Conservation (phyloP, 2,797 vertebrate genomes). For the Liparis tanakae region DNA sequence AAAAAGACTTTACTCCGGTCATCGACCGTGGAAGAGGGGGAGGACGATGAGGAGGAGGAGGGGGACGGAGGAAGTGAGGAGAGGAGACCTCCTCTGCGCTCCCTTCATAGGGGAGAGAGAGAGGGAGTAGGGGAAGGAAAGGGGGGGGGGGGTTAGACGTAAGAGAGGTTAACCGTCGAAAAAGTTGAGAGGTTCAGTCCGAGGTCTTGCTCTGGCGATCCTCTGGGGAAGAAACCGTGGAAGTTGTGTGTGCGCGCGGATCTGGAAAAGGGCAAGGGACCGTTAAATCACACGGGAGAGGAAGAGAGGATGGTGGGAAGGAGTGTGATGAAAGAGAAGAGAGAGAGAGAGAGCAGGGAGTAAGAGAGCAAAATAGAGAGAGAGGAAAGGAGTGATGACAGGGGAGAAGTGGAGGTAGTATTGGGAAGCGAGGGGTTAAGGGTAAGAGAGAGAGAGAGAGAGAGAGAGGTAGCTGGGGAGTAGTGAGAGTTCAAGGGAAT, state of each 20-base stretch:
- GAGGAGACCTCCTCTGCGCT: constrained; percentile 44
- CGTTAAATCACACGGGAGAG: constrained; percentile 71
- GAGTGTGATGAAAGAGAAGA: constrained; percentile 56
- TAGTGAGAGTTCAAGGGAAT: constrained; percentile 67
- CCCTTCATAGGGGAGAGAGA: constrained; percentile 29
- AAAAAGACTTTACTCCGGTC: constrained; percentile 57
- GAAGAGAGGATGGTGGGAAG: constrained; percentile 51
- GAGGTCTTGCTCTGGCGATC: constrained; percentile 65
- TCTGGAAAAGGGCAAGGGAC: constrained; percentile 57
- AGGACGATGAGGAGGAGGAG: constrained; percentile 1
- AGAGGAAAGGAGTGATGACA: constrained; percentile 48
- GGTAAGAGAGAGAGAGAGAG: constrained; percentile 37
- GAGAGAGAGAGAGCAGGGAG: constrained; percentile 36
- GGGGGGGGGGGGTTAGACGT: constrained; percentile 34
- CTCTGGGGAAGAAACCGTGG: constrained; percentile 41
- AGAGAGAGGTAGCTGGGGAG: constrained; percentile 51
- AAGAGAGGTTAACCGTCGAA: constrained; percentile 71
- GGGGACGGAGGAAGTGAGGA: constrained; percentile 1
- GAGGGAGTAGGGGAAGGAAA: constrained; percentile 15
- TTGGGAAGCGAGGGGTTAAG: constrained; percentile 42
- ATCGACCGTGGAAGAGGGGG: constrained; percentile 28
- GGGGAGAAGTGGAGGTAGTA: constrained; percentile 26
- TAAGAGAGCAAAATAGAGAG: constrained; percentile 30
- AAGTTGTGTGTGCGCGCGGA: constrained; percentile 31
- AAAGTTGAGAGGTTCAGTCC: constrained; percentile 68